These are phyloP conservation scores for Malurus splendens DNA, from an alignment of 2,797 vertebrate species.

Conservation along the genomic window DNA sequence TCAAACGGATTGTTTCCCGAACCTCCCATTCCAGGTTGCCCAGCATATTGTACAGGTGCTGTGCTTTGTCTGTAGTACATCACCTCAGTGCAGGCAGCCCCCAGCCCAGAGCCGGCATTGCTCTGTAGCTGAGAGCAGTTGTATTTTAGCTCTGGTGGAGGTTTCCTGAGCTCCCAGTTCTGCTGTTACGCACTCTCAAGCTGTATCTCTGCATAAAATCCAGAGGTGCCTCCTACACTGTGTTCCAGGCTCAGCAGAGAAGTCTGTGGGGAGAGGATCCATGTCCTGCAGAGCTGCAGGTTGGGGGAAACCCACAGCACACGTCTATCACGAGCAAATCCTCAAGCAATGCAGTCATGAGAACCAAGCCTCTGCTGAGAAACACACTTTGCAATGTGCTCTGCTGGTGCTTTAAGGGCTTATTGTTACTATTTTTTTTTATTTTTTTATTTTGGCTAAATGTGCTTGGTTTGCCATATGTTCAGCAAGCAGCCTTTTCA, in stretches of 20 bases:
- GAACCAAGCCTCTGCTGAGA: neutral
- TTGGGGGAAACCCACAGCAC: neutral
- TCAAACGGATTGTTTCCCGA: neutral
- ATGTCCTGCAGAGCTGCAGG: neutral
- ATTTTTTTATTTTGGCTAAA: constrained; percentile 21
- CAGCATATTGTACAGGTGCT: neutral
- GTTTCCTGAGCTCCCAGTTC: neutral
- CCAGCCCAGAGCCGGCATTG: neutral
- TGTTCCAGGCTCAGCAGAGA: rapidly evolving
- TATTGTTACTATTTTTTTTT: neutral
- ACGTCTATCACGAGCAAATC: neutral
- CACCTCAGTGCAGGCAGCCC: neutral
- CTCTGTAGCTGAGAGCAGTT: neutral
- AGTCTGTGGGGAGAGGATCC: neutral
- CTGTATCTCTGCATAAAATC: neutral
- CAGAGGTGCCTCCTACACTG: neutral
- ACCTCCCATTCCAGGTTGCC: neutral
- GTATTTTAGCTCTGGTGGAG: neutral
- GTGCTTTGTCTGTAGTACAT: neutral
- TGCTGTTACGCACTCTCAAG: neutral
- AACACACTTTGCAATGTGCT: neutral
- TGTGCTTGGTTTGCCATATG: constrained; percentile 40
- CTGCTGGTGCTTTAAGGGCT: neutral
- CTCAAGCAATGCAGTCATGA: neutral
- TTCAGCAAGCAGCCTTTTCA: constrained; percentile 26